Percentiles rank a stretch among this genome's conserved stretches.
phyloP scores from a whole-genome alignment of 2,113 vertebrate species.

The Myotis brandtii region DNA sequence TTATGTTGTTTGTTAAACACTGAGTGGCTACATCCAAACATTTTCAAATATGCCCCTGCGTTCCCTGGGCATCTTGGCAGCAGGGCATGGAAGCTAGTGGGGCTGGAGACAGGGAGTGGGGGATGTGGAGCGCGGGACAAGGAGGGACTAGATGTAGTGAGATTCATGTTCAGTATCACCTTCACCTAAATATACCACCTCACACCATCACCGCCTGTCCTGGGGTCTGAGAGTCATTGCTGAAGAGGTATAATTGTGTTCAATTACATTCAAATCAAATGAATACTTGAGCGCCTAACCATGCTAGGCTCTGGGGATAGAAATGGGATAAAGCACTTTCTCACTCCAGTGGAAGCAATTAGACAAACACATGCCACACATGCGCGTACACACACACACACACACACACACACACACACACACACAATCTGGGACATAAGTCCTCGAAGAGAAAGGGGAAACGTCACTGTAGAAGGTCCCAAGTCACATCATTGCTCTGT shows the following conservation, averaged over 20 bases:
- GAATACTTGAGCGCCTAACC: neutral
- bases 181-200: neutral
- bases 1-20: conserved; percentile 82
- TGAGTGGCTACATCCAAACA: conserved; percentile 64
- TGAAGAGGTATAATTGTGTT: neutral
- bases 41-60: conserved; percentile 54
- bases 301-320: neutral
- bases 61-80: conserved; percentile 57
- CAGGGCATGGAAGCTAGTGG: neutral
- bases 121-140: accelerated
- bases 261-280: conserved; percentile 52
- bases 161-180: neutral
- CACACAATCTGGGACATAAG: neutral
- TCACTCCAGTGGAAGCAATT: neutral
- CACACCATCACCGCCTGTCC: neutral
- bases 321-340: neutral
- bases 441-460: neutral
- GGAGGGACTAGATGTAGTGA: neutral
- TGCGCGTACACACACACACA: neutral
- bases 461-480: neutral
- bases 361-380: neutral
- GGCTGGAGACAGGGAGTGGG: neutral
- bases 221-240: neutral
- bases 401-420: neutral
- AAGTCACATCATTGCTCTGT: neutral